Base-by-base conservation (phyloP, 2,888 invertebrate genomes). In the Drosophila anomalata region DNA sequence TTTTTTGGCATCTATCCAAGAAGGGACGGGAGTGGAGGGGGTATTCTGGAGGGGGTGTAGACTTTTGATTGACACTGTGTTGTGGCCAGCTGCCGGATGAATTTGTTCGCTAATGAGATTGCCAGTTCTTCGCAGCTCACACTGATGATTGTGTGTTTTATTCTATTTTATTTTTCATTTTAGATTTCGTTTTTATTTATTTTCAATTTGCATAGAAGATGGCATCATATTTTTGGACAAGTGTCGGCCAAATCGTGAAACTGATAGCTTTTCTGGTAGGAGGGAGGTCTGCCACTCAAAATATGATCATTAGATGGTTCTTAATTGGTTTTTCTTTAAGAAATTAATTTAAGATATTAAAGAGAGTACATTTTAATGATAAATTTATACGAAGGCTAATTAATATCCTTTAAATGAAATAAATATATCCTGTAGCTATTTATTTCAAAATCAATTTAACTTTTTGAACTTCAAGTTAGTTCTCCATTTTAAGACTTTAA, bases 41-140 rank as follows among this genome's bases (percentile, higher is more conserved):
- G 36, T 1, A 42, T 22, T 12, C 12, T 33, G n/a, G 33, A 4
- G 22, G 44, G 22, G 9, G 22, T 11, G 11, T 52, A 55, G 67
- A 68, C 61, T 73, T 59, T 62, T 85, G 86, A 79, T 79, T 82
- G 83, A 83, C 78, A 86, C 58, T 74, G 41, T 76, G 55, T 67
- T 79, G 77, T 81, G 79, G 66, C 46, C 78, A 84, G 78, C 79
- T 86, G 80, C 83, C 73, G 74, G 74, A 73, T 73, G 74, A 48
- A 52, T 54, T 44, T 50, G 42, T 53, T 31, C 53, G 53, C 46
- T 69, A 59, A 48, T 72, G 68, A 65, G 63, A 41, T 24, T 42
- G 72, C 36, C 50, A 29, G 69, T 55, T 54, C 69, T 47, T 44
- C 12, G 42, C 50, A 26, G 22, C n/a, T 44, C 42, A 29, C 42